Evolutionary conservation across 2,797 vertebrate genomes (phyloP), one percentile per base, ranked within the genome.

Genomic region (Coccyzus lansbergi): DNA sequence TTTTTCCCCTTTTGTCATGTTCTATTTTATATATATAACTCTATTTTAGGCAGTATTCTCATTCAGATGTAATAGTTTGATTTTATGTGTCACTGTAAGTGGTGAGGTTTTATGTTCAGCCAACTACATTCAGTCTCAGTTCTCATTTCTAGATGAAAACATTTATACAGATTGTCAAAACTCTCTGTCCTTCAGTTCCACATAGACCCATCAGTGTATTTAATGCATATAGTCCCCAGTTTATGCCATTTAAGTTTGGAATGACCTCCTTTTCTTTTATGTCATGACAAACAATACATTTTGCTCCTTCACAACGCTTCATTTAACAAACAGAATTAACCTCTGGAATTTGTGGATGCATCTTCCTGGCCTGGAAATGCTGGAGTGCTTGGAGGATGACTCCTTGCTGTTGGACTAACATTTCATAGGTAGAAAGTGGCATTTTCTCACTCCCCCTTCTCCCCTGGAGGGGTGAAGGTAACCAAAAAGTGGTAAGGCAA

Each of bases 1-100:
- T 49, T 88, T 84, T 38, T 33, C 17, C n/a, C 17, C 38, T 17
- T 56, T 25, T 68, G 10, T 18, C 19, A 22, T 28, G 4, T 77
- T 90, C 84, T 90, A 93, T 18, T 36, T 88, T 56, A 36, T 62
- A 52, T 17, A 72, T 11, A 8, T 70, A 80, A 68, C 24, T 81
- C 62, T 83, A 55, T 85, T 95, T 93, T 72, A 65, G 85, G 24
- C 63, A 82, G 7, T 60, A 94, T 85, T 75, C 20, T 81, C 36
- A 62, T 91, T 96, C 88, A 86, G 87, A 80, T 91, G 36, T 20
- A 24, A 63, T 87, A 36, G 46, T 80, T 92, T 96, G 64, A 90
- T 65, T 87, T 70, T 51, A 90, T 78, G 40, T 82, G 25, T 67
- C 86, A 76, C 31, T 75, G 48, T 25, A 93, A 91, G 59, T 94